Base-by-base conservation (phyloP, 1,140 invertebrate species). In the Sarcophaga bullata region DNA sequence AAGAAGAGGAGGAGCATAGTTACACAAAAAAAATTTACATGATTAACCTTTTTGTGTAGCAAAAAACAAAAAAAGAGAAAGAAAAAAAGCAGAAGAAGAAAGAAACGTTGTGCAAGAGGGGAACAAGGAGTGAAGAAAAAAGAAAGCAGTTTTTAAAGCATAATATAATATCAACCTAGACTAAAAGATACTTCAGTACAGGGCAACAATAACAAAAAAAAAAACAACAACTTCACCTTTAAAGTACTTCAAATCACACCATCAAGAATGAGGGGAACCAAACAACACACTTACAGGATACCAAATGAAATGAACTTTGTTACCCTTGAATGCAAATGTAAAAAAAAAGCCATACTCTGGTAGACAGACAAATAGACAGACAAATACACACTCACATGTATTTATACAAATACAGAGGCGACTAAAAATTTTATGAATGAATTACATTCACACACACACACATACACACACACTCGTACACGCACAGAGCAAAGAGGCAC, bases 151-250 rank as follows among this genome's bases (percentile, higher is more conserved):
- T 10, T 52, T 52, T 52, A 52, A 52, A 52, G 50, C 50, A 52
- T 9, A 52, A 52, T 9, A 52, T 3, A 52, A 52, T 52, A 62
- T 62, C 62, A 68, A 68, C 62, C 75, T 49, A 78, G 73, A 48
- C 75, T 78, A 50, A 52, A 50, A 50, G 48, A 50, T 9, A 78
- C 75, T 78, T 78, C 48, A 78, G 75, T 50, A 78, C 75, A 76
- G 1, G 0, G 48, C 78, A 80, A 17, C 50, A 81, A 68, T 17
- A 80, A 58, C 50, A 75, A 75, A 37, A 75, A 13, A 75, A 48
- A 25, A n/a, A 48, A 76, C 73, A 80, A 62, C 80, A 81, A 81
- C 80, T 68, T 68, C 80, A 81, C 52, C 80, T 81, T 68, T 72
- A 81, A 81, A 72, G 68, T 25, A 68, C 62, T 72, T 62, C 62